Evolutionary conservation across 2,797 vertebrate genomes (phyloP), one percentile per base, ranked within the genome.

Genomic region (Characodon lateralis): DNA sequence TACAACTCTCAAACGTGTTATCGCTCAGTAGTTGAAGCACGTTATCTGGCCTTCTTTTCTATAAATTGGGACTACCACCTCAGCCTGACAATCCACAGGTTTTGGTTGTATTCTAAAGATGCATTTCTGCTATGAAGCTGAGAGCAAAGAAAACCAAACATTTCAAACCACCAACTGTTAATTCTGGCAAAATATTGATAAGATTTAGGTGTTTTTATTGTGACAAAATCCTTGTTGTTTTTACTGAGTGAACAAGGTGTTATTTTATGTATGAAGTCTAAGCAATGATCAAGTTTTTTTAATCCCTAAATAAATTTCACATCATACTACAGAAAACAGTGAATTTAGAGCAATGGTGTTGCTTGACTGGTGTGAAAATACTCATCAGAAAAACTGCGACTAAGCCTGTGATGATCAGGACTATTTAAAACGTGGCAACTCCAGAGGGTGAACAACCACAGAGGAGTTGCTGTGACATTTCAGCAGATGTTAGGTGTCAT

Each of bases 371-470:
- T 81, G 81, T 78, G 78, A 80, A 90, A 76, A 81, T 65, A 73
- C 76, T 78, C 73, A 61, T 83, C 50, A 78, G 61, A 79, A 75
- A 78, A 74, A 78, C 35, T 78, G 68, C 65, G 68, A 81, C 81
- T 81, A 81, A 83, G 74, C 82, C 78, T 83, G 86, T 85, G 68
- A 84, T 86, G 73, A 85, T 74, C 83, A 68, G 61, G 59, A 73
- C 89, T 91, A 89, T 92, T 90, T 89, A 88, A 89, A 91, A 87
- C 0, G 2, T 76, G 77, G 8, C 35, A 74, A 78, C 69, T 75
- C 79, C n/a, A 28, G 69, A 72, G 69, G 81, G 28, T 31, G 75
- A 89, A 76, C 46, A 78, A 78, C 66, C 78, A 68, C 63, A 56
- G 28, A 65, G 58, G 73, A 85, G 83, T 56, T 22, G 70, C 3